A percentile compares a stretch with the other conserved stretches of the same genome.
These are phyloP conservation scores for Drosophila cardini DNA, from an alignment of 1,140 invertebrate species.

Conservation along the genomic window DNA sequence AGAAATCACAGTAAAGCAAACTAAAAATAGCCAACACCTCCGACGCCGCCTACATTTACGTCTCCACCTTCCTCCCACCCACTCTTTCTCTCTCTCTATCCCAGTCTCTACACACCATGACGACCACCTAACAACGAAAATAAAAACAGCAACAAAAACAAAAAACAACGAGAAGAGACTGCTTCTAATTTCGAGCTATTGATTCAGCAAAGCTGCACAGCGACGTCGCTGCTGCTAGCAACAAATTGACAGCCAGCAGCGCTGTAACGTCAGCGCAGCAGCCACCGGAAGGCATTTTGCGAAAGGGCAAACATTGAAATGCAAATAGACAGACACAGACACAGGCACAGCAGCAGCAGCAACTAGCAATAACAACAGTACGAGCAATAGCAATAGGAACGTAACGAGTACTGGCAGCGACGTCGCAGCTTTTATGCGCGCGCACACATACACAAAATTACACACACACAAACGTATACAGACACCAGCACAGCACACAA, in stretches of 20 bases:
- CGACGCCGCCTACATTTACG: slow-evolving; percentile 21
- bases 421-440: slow-evolving; percentile 43
- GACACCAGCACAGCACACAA: slow-evolving; percentile 7
- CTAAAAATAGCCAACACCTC: slow-evolving; percentile 70
- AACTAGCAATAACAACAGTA: slow-evolving; percentile 9
- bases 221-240: slow-evolving; percentile 30
- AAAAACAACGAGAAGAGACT: slow-evolving; percentile 24
- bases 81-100: background rate
- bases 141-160: slow-evolving; percentile 19
- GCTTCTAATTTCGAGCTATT: slow-evolving; percentile 71
- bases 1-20: slow-evolving; percentile 73
- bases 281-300: slow-evolving; percentile 68
- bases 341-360: no score
- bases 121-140: slow-evolving; percentile 49
- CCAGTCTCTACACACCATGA: slow-evolving; percentile 6
- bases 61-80: background rate
- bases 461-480: slow-evolving; percentile 9
- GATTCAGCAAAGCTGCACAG: slow-evolving; percentile 51
- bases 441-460: slow-evolving; percentile 43
- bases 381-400: slow-evolving; percentile 24
- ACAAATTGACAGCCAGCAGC: slow-evolving; percentile 50
- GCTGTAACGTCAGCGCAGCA: slow-evolving; percentile 28
- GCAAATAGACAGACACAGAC: slow-evolving; percentile 42
- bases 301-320: slow-evolving; percentile 71
- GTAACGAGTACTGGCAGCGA: slow-evolving; percentile 18